phyloP scores from a whole-genome alignment of 37 sponge, comb jelly and placozoan species.

The Oopsacas minuta region DNA sequence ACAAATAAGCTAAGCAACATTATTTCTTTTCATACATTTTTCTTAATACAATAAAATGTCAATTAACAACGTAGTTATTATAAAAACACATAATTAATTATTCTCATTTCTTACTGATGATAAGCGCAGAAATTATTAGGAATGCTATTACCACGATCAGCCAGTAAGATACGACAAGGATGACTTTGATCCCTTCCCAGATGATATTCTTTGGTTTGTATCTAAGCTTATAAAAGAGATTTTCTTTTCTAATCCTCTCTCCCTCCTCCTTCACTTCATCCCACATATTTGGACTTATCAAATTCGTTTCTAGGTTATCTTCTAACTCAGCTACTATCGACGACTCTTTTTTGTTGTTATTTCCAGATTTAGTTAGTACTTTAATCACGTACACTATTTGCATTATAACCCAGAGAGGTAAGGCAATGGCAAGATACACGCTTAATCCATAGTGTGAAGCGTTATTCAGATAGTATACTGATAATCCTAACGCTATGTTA shows the following conservation, averaged over 20 bases:
- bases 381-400: neutral
- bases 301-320: neutral
- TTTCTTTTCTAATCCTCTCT: neutral
- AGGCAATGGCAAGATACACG: neutral
- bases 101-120: neutral
- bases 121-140: neutral
- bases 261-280: neutral
- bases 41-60: neutral
- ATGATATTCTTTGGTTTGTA: neutral
- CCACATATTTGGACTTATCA: neutral
- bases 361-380: neutral
- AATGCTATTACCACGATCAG: neutral
- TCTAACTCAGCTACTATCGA: neutral
- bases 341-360: neutral
- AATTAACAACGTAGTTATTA: neutral
- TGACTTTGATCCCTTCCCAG: neutral
- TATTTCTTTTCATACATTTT: neutral
- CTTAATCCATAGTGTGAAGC: neutral
- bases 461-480: neutral
- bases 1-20: neutral
- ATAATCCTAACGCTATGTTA: neutral
- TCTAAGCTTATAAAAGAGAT: neutral
- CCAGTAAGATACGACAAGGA: neutral
- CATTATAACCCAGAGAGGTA: neutral
- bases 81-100: neutral